These are phyloP conservation scores for Scyliorhinus canicula DNA, from an alignment of 2,797 vertebrate genomes.

Conservation along the genomic window DNA sequence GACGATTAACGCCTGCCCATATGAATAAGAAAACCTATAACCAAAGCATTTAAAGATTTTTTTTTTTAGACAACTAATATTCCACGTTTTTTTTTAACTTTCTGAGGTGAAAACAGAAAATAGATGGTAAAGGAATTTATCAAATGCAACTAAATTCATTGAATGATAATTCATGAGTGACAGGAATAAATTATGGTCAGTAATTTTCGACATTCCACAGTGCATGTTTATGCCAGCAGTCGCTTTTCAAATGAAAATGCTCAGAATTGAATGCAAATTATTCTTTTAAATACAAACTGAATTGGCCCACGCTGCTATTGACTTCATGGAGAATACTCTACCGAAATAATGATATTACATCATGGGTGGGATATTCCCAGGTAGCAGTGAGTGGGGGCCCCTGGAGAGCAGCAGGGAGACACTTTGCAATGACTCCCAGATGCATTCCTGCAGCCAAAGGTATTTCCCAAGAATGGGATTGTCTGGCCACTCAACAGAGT, in stretches of 20 bases:
- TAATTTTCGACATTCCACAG: neutral
- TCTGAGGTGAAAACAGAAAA: neutral
- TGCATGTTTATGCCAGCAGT: neutral
- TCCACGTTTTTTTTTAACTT: neutral
- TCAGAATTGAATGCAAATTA: neutral
- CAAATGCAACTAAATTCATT: neutral
- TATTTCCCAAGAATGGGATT: neutral
- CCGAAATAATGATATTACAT: neutral
- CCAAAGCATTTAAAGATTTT: neutral
- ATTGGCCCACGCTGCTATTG: neutral
- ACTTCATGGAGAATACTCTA: neutral
- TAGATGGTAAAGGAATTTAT: neutral
- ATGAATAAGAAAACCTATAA: no score
- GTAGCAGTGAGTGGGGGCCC: no score
- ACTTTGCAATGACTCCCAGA: neutral
- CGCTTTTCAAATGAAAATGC: neutral
- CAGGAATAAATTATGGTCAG: neutral
- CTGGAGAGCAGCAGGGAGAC: neutral
- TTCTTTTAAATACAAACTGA: neutral
- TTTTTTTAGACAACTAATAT: neutral
- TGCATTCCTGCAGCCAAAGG: neutral
- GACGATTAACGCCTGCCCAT: neutral
- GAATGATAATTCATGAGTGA: neutral
- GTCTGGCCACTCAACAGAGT: no score
- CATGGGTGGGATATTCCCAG: neutral